A percentile compares a stretch with the other conserved stretches of the same genome.
Conservation (phyloP, 2,113 vertebrate species). For the Dasyprocta punctata region DNA sequence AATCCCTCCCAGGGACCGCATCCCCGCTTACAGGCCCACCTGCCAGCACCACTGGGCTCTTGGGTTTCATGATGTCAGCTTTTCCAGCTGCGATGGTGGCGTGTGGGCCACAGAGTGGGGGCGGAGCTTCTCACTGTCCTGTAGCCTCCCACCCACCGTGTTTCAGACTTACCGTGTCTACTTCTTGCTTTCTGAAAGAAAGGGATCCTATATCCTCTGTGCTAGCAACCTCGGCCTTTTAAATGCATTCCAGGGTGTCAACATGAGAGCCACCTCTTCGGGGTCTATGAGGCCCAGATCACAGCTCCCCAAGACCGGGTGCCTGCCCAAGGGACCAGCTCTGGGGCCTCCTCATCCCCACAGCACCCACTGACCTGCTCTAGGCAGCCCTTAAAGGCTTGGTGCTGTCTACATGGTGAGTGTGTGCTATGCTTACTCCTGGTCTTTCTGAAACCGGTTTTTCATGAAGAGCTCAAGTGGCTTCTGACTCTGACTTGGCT, state of each 20-base stretch:
- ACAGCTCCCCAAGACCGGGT: accelerated
- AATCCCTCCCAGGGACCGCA: neutral
- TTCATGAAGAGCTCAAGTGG: neutral
- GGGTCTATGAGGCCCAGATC: neutral
- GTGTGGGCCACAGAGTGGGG: too few species aligned
- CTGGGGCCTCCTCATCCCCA: neutral
- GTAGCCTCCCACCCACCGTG: accelerated
- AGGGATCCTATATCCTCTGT: accelerated
- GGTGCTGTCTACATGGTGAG: neutral
- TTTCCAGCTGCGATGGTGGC: too few species aligned
- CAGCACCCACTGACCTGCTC: neutral
- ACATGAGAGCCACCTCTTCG: neutral
- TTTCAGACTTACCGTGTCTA: too few species aligned
- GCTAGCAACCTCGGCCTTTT: neutral
- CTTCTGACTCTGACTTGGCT: neutral
- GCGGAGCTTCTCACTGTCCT: neutral
- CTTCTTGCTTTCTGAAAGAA: neutral
- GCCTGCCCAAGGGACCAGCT: neutral
- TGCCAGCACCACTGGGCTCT: neutral
- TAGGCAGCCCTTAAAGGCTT: neutral
- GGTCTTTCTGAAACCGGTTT: neutral
- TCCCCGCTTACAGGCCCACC: neutral
- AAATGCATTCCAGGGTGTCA: too few species aligned
- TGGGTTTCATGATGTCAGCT: too few species aligned
- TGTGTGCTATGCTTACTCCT: accelerated